phyloP scores from a whole-genome alignment of 64 coral and sea anemone genomes.

The Hydrozoanthus tunicans region DNA sequence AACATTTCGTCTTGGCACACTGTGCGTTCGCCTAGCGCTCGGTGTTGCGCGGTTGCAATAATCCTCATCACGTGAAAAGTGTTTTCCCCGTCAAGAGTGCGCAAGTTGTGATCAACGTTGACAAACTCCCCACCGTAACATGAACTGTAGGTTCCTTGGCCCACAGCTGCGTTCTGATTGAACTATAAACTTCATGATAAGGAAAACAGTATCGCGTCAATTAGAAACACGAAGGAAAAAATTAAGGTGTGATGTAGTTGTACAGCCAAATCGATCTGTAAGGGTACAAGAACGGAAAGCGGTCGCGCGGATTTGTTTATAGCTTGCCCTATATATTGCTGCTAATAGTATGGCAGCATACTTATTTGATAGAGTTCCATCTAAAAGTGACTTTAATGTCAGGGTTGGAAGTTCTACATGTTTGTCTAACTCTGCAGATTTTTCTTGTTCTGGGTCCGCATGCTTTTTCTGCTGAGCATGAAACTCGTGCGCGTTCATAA shows the following conservation, averaged over 20 bases:
- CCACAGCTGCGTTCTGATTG: neutral
- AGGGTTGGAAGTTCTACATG: neutral
- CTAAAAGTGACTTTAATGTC: neutral
- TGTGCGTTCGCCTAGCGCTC: constrained; percentile 9
- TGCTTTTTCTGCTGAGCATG: neutral
- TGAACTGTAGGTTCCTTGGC: neutral
- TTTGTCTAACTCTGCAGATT: neutral
- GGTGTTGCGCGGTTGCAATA: constrained; percentile 4
- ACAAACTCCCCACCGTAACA: neutral
- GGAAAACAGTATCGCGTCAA: neutral
- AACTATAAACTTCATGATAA: neutral
- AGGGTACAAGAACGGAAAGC: neutral
- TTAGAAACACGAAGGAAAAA: neutral
- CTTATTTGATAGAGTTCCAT: neutral
- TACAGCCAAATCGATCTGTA: neutral
- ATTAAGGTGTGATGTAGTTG: neutral
- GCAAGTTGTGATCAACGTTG: neutral
- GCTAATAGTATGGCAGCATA: neutral
- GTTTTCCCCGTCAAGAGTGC: neutral
- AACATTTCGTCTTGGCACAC: constrained; percentile 32
- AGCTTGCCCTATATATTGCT: neutral
- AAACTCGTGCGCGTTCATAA: neutral
- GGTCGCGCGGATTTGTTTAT: neutral
- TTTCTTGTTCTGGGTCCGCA: neutral
- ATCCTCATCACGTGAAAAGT: neutral